These are phyloP conservation scores for Hydrolagus affinis DNA, from an alignment of 2,113 vertebrate genomes.

Conservation along the genomic window DNA sequence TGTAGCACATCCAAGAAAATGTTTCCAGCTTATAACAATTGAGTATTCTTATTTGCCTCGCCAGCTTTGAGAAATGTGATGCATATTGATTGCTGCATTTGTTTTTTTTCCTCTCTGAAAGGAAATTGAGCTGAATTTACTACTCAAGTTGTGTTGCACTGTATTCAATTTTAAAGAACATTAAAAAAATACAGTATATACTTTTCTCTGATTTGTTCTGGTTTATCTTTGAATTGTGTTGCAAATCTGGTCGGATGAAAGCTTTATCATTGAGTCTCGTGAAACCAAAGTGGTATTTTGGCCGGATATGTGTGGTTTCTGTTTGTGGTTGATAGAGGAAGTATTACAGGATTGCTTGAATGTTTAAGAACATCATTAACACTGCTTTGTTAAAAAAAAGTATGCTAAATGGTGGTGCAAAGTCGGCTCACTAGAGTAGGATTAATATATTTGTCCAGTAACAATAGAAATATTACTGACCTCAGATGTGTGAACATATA, in stretches of 20 bases:
- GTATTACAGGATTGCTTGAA: neutral
- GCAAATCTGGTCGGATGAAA: neutral
- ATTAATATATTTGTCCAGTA: neutral
- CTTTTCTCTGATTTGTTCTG: neutral
- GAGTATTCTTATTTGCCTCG: too few species aligned
- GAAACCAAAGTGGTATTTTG: neutral
- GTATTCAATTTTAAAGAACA: neutral
- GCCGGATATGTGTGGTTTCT: constrained; percentile 25
- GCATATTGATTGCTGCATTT: too few species aligned
- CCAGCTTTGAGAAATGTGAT: too few species aligned
- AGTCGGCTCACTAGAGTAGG: neutral
- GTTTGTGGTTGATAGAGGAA: constrained; percentile 9
- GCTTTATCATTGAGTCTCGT: neutral
- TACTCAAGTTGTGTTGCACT: neutral
- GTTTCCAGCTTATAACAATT: too few species aligned
- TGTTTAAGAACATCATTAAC: too few species aligned
- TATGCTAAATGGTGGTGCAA: too few species aligned
- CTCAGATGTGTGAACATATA: neutral
- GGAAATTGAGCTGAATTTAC: too few species aligned
- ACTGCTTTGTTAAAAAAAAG: neutral
- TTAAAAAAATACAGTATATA: neutral
- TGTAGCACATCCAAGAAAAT: too few species aligned
- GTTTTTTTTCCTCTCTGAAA: too few species aligned
- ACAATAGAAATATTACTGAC: constrained; percentile 8
- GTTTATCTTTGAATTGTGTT: neutral